Conservation (phyloP, 2,113 vertebrate species). For the Tachycineta bicolor region DNA sequence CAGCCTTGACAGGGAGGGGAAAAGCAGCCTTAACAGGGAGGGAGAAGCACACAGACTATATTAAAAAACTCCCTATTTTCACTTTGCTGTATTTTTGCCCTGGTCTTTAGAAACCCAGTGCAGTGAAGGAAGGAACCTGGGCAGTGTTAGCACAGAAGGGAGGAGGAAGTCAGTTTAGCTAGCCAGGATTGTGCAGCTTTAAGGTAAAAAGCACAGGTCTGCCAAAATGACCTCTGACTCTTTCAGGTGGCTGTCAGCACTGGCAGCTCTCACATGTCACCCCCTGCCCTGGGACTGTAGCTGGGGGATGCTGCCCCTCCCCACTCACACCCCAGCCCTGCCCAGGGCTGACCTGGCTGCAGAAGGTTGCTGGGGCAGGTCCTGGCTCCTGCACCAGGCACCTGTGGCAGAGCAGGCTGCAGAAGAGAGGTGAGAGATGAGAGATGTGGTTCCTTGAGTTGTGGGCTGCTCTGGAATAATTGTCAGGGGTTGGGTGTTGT, state of each 20-base stretch:
- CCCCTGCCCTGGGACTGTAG: fast-evolving
- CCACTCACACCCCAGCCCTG: not conserved
- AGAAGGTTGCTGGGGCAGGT: not conserved
- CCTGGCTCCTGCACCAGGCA: not conserved
- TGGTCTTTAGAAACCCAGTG: not conserved
- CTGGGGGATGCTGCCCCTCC: not conserved
- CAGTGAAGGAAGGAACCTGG: not conserved
- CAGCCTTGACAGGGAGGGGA: not conserved
- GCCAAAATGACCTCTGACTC: not conserved
- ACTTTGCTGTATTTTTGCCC: fast-evolving
- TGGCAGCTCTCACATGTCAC: fast-evolving
- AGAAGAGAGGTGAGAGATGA: not conserved
- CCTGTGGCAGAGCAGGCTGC: not conserved
- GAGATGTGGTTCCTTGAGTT: not conserved
- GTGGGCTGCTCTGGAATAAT: not conserved
- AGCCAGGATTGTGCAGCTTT: not conserved
- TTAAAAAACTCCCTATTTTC: not conserved
- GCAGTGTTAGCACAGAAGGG: not conserved
- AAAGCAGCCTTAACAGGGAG: not conserved
- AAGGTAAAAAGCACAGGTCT: not conserved
- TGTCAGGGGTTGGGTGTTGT: not conserved
- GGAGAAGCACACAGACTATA: not conserved
- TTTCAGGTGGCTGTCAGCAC: not conserved
- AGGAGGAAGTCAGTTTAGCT: not conserved
- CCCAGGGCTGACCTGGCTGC: not conserved